Conservation (phyloP, 2,113 vertebrate genomes). For the Heterochromis multidens region DNA sequence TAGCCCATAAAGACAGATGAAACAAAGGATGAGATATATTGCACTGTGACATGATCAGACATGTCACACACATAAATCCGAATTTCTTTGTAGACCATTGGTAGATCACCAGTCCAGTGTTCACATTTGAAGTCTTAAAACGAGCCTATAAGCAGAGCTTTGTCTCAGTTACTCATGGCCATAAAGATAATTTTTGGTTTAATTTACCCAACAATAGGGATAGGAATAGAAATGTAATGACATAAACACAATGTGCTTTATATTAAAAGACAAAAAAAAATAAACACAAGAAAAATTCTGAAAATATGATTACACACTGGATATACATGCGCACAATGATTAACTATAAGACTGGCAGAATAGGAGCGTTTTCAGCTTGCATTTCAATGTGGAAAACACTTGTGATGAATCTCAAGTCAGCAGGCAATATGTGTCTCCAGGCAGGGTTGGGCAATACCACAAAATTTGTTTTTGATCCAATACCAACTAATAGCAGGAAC, state of each 20-base stretch:
- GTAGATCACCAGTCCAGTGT: not conserved
- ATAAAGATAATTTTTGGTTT: not conserved
- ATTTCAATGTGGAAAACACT: not conserved
- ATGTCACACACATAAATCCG: conserved; percentile 6
- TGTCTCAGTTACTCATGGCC: not conserved
- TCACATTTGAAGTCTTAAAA: not conserved
- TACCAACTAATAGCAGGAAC: not conserved
- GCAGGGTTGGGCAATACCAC: not conserved
- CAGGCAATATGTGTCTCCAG: not conserved
- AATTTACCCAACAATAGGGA: not conserved
- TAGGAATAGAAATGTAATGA: not conserved
- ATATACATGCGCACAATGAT: not conserved
- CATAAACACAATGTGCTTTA: not conserved
- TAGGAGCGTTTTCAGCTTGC: not conserved
- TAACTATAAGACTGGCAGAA: not conserved
- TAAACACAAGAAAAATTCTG: not conserved
- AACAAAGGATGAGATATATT: conserved; percentile 28
- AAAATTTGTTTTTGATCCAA: not conserved
- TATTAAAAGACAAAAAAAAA: not conserved
- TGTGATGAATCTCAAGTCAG: not conserved
- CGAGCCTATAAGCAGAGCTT: not conserved
- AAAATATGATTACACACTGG: not conserved
- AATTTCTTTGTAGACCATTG: not conserved
- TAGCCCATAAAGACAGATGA: conserved; percentile 40
- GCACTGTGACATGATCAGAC: conserved; percentile 29